Percentiles rank a stretch among this genome's conserved stretches.
phyloP scores from a whole-genome alignment of 2,888 invertebrate genomes.

The Flabesymbios commensalis region DNA sequence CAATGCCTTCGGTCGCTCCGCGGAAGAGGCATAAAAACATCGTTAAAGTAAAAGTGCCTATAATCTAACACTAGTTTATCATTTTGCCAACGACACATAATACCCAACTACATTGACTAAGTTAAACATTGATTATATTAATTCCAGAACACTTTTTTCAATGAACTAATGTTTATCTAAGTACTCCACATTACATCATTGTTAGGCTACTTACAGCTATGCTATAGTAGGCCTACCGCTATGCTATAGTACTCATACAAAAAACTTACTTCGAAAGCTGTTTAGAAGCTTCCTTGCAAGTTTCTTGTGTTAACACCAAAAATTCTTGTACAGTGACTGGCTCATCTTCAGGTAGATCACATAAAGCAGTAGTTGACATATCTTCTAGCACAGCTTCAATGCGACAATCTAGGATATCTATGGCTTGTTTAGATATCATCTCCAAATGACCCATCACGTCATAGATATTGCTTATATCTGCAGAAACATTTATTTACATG shows the following conservation, averaged over 20 bases:
- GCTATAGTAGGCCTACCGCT: too few relatives aligned
- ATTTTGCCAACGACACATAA: too few relatives aligned
- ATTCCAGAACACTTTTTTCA: background rate
- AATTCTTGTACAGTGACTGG: constrained; percentile 88
- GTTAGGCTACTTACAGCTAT: too few relatives aligned
- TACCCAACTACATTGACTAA: too few relatives aligned
- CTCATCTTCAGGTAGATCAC: constrained; percentile 79
- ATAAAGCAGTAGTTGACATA: constrained; percentile 83
- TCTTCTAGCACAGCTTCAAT: constrained; percentile 84
- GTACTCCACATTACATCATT: too few relatives aligned
- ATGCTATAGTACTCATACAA: too few relatives aligned
- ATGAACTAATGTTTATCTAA: background rate
- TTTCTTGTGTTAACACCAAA: constrained; percentile 78
- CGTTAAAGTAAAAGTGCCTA: too few relatives aligned
- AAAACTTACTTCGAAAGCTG: constrained; percentile 62
- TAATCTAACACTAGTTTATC: too few relatives aligned
- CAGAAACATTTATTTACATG: constrained; percentile 9
- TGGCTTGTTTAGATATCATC: constrained; percentile 68
- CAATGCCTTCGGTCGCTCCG: too few relatives aligned
- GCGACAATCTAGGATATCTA: constrained; percentile 87
- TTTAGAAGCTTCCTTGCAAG: constrained; percentile 58
- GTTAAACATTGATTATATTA: too few relatives aligned
- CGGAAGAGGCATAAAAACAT: too few relatives aligned
- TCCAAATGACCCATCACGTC: constrained; percentile 51
- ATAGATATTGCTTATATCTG: constrained; percentile 53